Evolutionary conservation across 1,140 invertebrate species (phyloP), one percentile per base, ranked within the genome.

Genomic region (Drosophila kanapiae): DNA sequence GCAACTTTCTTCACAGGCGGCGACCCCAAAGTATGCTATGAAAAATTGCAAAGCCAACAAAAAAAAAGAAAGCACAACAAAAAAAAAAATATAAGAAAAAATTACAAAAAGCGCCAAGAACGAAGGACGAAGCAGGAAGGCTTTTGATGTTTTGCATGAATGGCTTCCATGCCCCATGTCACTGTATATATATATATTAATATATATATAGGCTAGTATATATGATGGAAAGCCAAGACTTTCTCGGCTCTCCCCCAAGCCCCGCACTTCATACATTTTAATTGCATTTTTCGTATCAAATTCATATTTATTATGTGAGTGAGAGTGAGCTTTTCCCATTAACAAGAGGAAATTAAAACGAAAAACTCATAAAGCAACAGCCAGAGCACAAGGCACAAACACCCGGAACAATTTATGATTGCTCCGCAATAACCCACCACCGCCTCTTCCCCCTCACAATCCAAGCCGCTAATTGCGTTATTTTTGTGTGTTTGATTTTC

Each of bases 131-230:
- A 40, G 70, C 49, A 62, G 48, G 63, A 53, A 57, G 38, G 49
- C 84, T 84, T 74, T 87, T 87, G 84, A 87, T 84, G 84, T 87
- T 88, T 87, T 87, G 84, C 84, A 83, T 87, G 84, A 84, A 83
- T 88, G 84, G 75, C 65, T 72, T 69, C 59, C 67, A 54, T 35
- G 33, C 43, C 23, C 16, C 53, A 56, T 56, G 53, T 56, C 53
- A 56, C 53, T 56, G 11, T 29, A n/a, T 10, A 45, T 23, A n/a
- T 38, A 38, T 38, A 14, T 18, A 45, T 11, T 5, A 13, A 48
- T 9, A 49, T 1, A 31, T 49, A n/a, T 29, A 29, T 16, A 33
- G 13, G 2, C 0, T 0, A 8, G 14, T n/a, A 6, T 40, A 6
- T 40, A n/a, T n/a, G 38, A 6, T 6, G 14, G 14, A 40, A 6